A percentile compares a stretch with the other conserved stretches of the same genome.
Conservation (phyloP, 1,140 invertebrate species). For the Drosophila ironensis region DNA sequence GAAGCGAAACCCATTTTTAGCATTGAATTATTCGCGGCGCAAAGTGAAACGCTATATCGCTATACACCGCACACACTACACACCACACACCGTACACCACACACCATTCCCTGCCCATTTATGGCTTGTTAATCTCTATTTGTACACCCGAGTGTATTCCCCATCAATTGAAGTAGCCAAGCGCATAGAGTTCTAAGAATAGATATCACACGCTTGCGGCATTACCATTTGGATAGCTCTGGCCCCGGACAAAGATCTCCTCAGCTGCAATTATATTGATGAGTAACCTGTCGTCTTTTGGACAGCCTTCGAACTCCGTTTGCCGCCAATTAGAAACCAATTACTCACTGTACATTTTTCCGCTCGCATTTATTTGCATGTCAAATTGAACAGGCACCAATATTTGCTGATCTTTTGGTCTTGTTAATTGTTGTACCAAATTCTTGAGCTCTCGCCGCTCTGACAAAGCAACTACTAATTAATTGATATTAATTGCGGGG, state of each 20-base stretch:
- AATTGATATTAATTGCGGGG: slow-evolving; percentile 66
- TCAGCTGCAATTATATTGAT: no score
- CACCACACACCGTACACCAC: no score
- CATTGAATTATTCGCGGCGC: slow-evolving; percentile 14
- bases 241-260: no score
- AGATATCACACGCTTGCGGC: slow-evolving; percentile 22
- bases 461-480: slow-evolving; percentile 55
- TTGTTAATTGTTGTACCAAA: slow-evolving; percentile 20
- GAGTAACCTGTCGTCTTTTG: neutral
- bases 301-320: no score
- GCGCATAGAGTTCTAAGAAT: slow-evolving; percentile 18
- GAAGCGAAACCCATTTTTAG: slow-evolving; percentile 29
- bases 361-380: neutral
- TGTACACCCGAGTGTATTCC: slow-evolving; percentile 22
- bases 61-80: no score
- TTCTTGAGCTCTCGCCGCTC: slow-evolving; percentile 17
- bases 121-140: slow-evolving; percentile 38
- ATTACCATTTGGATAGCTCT: no score
- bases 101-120: slow-evolving; percentile 14
- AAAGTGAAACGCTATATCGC: no score
- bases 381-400: slow-evolving; percentile 1
- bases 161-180: slow-evolving; percentile 25
- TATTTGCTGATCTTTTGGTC: slow-evolving; percentile 12
- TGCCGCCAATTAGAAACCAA: no score
- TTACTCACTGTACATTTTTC: no score